Evolutionary conservation across 2,888 invertebrate species (phyloP).

Genomic region (Camponotus fellah): DNA sequence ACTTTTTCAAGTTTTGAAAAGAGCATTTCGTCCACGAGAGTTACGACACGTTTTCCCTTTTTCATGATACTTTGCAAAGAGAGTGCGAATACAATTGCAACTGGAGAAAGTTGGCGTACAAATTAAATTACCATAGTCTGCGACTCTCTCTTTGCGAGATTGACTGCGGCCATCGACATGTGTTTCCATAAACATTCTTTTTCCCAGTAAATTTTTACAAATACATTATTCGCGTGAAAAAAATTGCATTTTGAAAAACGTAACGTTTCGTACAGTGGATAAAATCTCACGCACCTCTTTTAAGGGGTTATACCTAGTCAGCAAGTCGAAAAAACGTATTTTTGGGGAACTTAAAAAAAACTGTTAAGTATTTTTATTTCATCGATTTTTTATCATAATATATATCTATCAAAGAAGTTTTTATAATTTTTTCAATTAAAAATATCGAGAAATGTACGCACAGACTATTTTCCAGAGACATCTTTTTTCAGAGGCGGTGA

Average conservation of each 20-base stretch:
- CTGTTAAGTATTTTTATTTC: too few relatives aligned
- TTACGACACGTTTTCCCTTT: neutral
- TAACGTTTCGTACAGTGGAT: neutral
- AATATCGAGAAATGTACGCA: too few relatives aligned
- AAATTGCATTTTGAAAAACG: neutral
- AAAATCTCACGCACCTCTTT: neutral
- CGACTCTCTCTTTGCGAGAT: slow-evolving; percentile 33
- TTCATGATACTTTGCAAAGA: neutral
- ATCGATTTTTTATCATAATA: too few relatives aligned
- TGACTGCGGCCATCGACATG: neutral
- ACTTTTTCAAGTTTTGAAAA: neutral
- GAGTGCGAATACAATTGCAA: slow-evolving; percentile 29
- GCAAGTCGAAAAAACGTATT: too few relatives aligned
- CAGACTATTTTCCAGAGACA: too few relatives aligned
- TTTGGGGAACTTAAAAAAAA: too few relatives aligned
- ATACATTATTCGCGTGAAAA: neutral
- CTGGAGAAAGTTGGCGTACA: slow-evolving; percentile 20
- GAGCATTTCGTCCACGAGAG: neutral
- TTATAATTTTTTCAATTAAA: too few relatives aligned
- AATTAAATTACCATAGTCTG: slow-evolving; percentile 40
- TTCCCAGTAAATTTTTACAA: neutral
- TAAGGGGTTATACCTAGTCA: too few relatives aligned
- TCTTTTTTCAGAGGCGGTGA: too few relatives aligned
- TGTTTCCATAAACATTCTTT: neutral
- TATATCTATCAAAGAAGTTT: too few relatives aligned